Conservation (phyloP, 2,113 vertebrate species). For the Acrocephalus kingi region DNA sequence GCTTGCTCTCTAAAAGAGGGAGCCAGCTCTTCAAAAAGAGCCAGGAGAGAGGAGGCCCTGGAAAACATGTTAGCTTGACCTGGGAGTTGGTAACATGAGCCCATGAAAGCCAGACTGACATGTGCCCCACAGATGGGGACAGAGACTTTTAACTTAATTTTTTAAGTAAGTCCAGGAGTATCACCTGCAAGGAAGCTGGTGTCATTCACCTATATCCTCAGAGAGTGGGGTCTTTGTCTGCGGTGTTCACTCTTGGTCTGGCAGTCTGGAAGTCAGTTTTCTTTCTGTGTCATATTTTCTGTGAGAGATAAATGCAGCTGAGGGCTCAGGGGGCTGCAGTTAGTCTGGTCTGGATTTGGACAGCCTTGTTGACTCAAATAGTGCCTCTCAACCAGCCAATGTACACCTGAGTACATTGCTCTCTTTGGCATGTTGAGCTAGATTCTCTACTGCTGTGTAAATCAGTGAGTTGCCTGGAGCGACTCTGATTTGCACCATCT, state of each 20-base stretch:
- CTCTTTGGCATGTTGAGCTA: neutral
- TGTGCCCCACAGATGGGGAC: neutral
- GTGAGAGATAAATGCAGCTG: neutral
- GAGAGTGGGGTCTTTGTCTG: neutral
- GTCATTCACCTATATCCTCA: neutral
- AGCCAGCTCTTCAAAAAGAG: neutral
- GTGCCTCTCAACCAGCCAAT: neutral
- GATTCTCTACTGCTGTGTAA: constrained; percentile 36
- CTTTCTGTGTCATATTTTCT: neutral
- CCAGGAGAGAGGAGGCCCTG: neutral
- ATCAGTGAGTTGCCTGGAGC: constrained; percentile 23
- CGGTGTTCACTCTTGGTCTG: neutral
- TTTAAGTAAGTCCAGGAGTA: neutral
- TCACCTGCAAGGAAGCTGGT: constrained; percentile 14
- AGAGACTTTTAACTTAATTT: neutral
- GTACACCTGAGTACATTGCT: neutral
- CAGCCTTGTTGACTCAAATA: constrained; percentile 34
- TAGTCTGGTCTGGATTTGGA: neutral
- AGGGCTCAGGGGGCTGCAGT: neutral
- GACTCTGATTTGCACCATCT: neutral
- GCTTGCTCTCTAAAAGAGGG: neutral
- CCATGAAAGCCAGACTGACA: neutral
- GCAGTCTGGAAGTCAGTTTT: neutral
- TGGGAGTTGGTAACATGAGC: neutral
- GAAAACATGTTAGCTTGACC: neutral